These are phyloP conservation scores for Synchiropus splendidus DNA, from an alignment of 2,113 vertebrate genomes.

Conservation along the genomic window DNA sequence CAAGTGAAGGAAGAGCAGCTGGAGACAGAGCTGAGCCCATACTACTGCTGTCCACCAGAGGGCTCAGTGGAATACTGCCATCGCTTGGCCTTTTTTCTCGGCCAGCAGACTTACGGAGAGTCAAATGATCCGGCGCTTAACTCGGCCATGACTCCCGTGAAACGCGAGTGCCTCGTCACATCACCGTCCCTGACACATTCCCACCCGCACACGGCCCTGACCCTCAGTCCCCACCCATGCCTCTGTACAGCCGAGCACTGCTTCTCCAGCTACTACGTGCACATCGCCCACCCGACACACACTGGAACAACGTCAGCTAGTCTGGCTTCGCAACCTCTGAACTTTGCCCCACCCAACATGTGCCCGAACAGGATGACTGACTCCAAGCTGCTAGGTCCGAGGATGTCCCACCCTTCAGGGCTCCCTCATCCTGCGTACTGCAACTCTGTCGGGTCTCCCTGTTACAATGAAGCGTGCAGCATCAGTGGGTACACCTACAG, in stretches of 20 bases:
- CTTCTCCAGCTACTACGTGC: conserved; percentile 72
- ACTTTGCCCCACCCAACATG: conserved; percentile 61
- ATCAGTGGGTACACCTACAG: conserved; percentile 75
- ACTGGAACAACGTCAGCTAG: conserved; percentile 41
- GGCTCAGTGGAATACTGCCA: conserved; percentile 76
- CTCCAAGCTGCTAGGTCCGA: conserved; percentile 72
- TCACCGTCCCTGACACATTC: conserved; percentile 55
- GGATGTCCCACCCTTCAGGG: conserved; percentile 64
- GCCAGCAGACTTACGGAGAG: conserved; percentile 58
- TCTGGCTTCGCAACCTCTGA: conserved; percentile 47
- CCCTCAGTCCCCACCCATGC: conserved; percentile 69
- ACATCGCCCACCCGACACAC: conserved; percentile 64
- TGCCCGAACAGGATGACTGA: conserved; percentile 57
- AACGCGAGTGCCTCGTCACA: conserved; percentile 80
- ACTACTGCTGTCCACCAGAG: conserved; percentile 68
- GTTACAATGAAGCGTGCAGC: conserved; percentile 72
- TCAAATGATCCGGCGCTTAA: conserved; percentile 43
- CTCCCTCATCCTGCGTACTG: conserved; percentile 79
- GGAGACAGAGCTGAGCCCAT: conserved; percentile 64
- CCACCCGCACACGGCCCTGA: conserved; percentile 57
- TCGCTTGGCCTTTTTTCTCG: conserved; percentile 83
- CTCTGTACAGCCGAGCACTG: conserved; percentile 65
- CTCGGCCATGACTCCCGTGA: conserved; percentile 68
- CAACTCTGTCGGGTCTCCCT: conserved; percentile 69
- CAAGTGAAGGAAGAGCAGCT: conserved; percentile 66